phyloP scores from a whole-genome alignment of 2,888 invertebrate genomes.

The Pecten maximus region DNA sequence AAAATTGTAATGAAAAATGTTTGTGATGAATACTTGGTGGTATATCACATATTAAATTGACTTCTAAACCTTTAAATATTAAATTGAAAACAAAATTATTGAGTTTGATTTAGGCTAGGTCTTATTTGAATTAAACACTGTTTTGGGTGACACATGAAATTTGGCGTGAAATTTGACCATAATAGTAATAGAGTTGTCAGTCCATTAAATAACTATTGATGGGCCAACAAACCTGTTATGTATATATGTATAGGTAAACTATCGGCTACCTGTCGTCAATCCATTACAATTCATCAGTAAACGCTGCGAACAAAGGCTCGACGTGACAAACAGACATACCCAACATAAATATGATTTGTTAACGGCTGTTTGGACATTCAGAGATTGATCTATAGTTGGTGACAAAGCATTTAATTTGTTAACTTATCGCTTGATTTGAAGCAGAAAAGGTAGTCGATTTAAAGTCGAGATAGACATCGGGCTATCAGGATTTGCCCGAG shows the following conservation, averaged over 20 bases:
- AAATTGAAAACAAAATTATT: neutral
- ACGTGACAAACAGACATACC: conserved; percentile 14
- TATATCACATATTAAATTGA: neutral
- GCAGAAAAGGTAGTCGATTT: conserved; percentile 6
- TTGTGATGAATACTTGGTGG: neutral
- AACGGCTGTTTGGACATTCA: neutral
- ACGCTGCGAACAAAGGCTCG: neutral
- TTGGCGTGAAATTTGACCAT: neutral
- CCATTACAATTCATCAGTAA: neutral
- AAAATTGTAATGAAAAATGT: neutral
- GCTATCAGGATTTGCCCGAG: neutral
- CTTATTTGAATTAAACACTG: neutral
- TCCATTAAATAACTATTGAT: neutral
- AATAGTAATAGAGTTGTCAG: neutral
- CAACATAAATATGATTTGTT: conserved; percentile 10
- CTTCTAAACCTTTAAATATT: neutral
- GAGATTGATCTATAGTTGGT: neutral
- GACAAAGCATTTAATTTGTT: conserved; percentile 33
- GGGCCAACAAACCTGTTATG: neutral
- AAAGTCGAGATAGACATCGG: neutral
- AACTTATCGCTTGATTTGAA: conserved; percentile 22
- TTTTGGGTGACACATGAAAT: neutral
- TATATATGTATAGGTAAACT: neutral
- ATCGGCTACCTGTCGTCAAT: neutral
- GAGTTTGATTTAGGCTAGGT: neutral